These are phyloP conservation scores for Cecidostiba fungosa DNA, from an alignment of 2,888 invertebrate species.

Conservation along the genomic window DNA sequence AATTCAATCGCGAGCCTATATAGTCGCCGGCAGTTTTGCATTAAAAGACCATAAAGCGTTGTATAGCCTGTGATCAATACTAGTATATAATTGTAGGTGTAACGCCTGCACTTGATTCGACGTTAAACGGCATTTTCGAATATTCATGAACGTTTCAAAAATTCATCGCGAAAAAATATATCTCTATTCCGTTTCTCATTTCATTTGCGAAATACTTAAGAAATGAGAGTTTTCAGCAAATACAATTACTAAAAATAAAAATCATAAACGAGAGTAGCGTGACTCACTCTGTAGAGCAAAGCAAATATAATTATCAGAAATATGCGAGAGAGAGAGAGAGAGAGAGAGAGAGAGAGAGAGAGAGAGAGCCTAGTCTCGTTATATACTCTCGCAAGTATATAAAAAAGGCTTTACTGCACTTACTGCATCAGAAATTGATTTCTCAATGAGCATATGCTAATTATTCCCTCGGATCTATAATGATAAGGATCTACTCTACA, in stretches of 20 bases:
- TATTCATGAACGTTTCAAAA: constrained; percentile 4
- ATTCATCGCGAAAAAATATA: background rate
- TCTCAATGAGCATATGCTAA: constrained; percentile 20
- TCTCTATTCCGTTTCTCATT: background rate
- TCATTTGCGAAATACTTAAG: background rate
- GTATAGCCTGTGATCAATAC: background rate
- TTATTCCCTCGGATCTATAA: background rate
- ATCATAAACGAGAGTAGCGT: background rate
- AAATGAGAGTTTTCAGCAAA: background rate
- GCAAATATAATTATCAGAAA: constrained; percentile 1
- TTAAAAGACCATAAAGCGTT: background rate
- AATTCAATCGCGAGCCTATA: no score
- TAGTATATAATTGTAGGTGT: background rate
- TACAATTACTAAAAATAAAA: background rate
- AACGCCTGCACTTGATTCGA: background rate
- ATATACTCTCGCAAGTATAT: background rate
- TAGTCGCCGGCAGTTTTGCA: background rate
- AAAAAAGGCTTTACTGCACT: background rate
- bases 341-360: no score
- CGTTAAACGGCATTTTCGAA: background rate
- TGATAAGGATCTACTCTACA: background rate
- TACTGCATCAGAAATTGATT: background rate
- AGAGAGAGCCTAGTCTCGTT: background rate
- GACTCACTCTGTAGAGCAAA: background rate
- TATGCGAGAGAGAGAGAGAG: no score